Evolutionary conservation across 2,888 invertebrate species (phyloP).

Genomic region (Tineola bisselliella): DNA sequence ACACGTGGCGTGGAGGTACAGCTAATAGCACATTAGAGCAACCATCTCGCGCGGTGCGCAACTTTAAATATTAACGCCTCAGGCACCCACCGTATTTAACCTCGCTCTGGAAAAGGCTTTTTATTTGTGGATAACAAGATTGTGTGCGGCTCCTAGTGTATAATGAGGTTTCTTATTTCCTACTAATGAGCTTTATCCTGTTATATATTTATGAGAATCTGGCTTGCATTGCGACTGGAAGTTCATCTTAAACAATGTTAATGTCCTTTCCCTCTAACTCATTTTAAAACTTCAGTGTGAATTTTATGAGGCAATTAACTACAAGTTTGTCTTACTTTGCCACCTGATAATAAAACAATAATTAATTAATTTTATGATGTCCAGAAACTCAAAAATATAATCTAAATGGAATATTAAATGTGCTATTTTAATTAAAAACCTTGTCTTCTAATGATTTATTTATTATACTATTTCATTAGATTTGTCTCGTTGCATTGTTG

Average conservation of each 20-base stretch:
- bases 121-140: conserved; percentile 55
- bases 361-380: neutral
- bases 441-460: neutral
- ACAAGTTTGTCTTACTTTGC: neutral
- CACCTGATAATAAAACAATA: neutral
- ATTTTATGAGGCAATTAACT: neutral
- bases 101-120: conserved; percentile 37
- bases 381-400: neutral
- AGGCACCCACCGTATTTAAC: conserved; percentile 28
- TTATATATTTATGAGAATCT: conserved; percentile 10
- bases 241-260: neutral
- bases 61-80: conserved; percentile 53
- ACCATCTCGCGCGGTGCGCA: conserved; percentile 36
- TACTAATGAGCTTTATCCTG: conserved; percentile 40
- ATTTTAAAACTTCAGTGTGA: neutral
- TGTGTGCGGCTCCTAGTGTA: conserved; percentile 30
- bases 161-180: conserved; percentile 49
- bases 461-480: too few species aligned
- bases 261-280: neutral
- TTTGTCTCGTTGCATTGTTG: too few species aligned
- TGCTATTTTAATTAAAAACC: neutral
- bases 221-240: neutral
- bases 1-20: conserved; percentile 5
- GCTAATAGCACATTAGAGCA: conserved; percentile 54
- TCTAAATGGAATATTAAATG: neutral